A percentile compares a stretch with the other conserved stretches of the same genome.
Evolutionary conservation across 2,888 invertebrate genomes (phyloP).

Genomic region (Galerucella calmariensis): DNA sequence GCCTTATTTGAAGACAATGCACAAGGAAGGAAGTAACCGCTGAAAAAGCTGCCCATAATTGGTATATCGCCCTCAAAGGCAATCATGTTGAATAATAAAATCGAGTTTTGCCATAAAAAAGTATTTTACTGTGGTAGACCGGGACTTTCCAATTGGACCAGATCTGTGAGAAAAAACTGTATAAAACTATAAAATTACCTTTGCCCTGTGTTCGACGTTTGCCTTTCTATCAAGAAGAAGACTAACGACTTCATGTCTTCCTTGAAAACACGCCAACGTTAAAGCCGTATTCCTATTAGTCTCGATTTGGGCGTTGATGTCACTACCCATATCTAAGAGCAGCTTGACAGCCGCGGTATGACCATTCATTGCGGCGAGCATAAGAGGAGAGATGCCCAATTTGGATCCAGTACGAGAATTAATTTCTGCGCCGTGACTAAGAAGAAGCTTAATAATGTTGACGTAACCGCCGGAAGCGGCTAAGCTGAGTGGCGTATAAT

Average conservation of each 20-base stretch:
- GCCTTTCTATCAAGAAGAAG: conserved; percentile 95
- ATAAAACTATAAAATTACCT: conserved; percentile 34
- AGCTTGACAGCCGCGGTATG: conserved; percentile 94
- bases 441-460: conserved; percentile 93
- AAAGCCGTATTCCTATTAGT: conserved; percentile 98
- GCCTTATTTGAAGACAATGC: no score
- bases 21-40: no score
- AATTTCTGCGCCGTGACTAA: conserved; percentile 96
- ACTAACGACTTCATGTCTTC: conserved; percentile 97
- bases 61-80: no score
- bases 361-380: conserved; percentile 99
- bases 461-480: conserved; percentile 99
- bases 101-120: no score
- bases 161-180: not conserved
- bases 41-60: no score
- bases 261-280: conserved; percentile 99
- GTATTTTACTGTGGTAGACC: no score
- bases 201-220: conserved; percentile 97
- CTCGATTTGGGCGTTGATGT: conserved; percentile 99
- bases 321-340: conserved; percentile 96
- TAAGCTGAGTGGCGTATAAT: conserved; percentile 98
- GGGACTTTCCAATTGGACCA: not conserved
- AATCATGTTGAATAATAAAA: no score
- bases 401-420: conserved; percentile 98
- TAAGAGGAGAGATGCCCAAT: conserved; percentile 97